Evolutionary conservation across 2,113 vertebrate genomes (phyloP), one percentile per base, ranked within the genome.

Genomic region (Osmerus eperlanus): DNA sequence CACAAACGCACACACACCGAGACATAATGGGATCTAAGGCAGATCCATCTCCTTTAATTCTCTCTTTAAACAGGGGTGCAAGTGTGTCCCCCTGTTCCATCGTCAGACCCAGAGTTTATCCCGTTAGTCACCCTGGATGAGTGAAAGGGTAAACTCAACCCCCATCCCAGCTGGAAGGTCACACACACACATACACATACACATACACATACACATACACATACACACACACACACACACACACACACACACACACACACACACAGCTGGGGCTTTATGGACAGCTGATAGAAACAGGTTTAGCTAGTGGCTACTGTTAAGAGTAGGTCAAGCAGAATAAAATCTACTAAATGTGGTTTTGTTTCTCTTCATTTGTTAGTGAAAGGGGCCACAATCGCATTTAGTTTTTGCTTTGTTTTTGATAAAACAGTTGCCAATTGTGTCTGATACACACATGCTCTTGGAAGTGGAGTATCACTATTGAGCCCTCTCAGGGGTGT

Each of bases 111-210:
- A 67, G 75, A 81, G 86, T 86, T 90, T 82, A 91, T 91, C 89
- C 89, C 87, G 89, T 91, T 91, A 91, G 89, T 91, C 89, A 91
- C 89, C 88, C 86, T 84, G 83, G 86, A 91, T 90, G 88, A 91
- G 86, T 87, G 89, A 89, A 88, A 87, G 88, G 84, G 78, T 81
- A 86, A 85, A 85, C 84, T 86, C 79, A 84, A 87, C 87, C 89
- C 88, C 88, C 89, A 88, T 86, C 83, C 88, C 88, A 90, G 88
- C 88, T 91, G 89, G 88, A 86, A 80, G 83, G 71, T 82, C 78
- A 73, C 77, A 64, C 36, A 78, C 79, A 76, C 77, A 78, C 66
- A 71, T 68, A 59, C 74, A 71, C 70, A 65, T 71, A 58, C 65
- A 74, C 64, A 71, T 70, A 71, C 32, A 73, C 70, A 53, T 67